A percentile compares a stretch with the other conserved stretches of the same genome.
phyloP scores from a whole-genome alignment of 2,797 vertebrate species.

The Luscinia luscinia region DNA sequence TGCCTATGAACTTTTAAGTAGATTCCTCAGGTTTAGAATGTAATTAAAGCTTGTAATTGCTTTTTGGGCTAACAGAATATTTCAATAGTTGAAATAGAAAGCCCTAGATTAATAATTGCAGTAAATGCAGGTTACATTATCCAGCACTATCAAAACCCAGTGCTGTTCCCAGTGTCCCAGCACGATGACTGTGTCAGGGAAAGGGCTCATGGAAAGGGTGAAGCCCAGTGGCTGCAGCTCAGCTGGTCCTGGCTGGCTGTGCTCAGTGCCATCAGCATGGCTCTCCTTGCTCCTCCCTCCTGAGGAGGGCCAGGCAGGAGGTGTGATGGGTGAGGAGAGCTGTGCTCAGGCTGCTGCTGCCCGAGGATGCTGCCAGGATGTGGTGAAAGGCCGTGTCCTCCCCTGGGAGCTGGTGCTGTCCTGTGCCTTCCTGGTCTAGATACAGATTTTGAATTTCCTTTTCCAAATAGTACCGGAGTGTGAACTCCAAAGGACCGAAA shows the following conservation, averaged over 20 bases:
- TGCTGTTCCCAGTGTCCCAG: fast-evolving
- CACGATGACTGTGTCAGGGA: not conserved
- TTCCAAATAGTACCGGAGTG: not conserved
- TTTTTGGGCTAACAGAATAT: not conserved
- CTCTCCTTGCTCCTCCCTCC: not conserved
- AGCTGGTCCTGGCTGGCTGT: fast-evolving
- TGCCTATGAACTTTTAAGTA: not conserved
- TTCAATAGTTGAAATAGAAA: not conserved
- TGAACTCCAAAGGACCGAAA: not conserved
- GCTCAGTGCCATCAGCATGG: not conserved
- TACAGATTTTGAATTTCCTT: not conserved
- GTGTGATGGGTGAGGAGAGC: fast-evolving
- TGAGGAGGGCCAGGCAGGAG: not conserved
- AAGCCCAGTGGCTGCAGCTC: not conserved
- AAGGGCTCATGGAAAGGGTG: not conserved
- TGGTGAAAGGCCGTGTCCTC: not conserved
- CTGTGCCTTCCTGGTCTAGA: fast-evolving
- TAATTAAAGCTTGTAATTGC: not conserved
- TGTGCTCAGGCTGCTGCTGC: not conserved
- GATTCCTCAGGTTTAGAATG: not conserved
- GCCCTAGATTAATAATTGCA: not conserved
- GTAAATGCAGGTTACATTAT: not conserved
- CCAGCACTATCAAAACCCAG: not conserved
- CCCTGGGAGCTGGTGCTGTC: not conserved
- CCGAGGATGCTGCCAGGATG: fast-evolving